These are phyloP conservation scores for Helobdella robusta DNA, from an alignment of 2,888 invertebrate genomes.

Conservation along the genomic window DNA sequence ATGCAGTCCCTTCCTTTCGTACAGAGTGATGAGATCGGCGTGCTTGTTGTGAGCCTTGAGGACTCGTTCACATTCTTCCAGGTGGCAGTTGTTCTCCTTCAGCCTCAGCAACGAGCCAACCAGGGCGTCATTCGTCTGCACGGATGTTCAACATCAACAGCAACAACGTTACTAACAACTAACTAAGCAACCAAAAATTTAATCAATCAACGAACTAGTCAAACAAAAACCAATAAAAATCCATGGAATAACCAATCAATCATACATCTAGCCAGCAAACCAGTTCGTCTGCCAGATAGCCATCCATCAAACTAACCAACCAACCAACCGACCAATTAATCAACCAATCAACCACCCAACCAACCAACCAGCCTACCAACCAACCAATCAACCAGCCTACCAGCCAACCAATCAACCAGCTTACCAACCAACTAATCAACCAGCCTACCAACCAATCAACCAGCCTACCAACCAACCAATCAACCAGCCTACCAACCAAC, in stretches of 20 bases:
- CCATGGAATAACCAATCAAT: not conserved
- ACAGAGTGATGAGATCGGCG: conserved; percentile 85
- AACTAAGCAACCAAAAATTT: not conserved
- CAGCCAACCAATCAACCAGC: no score
- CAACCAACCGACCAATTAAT: no score
- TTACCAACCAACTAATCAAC: no score
- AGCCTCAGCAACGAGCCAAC: conserved; percentile 80
- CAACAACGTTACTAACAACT: not conserved
- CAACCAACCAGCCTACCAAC: no score
- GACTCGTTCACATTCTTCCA: conserved; percentile 84
- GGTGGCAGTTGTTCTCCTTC: conserved; percentile 73
- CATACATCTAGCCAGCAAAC: no score
- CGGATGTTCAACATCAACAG: not conserved
- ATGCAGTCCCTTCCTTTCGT: conserved; percentile 86
- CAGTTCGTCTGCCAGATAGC: no score
- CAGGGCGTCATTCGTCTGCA: conserved; percentile 82
- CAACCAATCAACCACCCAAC: no score
- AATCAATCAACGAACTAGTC: not conserved
- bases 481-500: no score
- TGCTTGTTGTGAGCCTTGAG: conserved; percentile 76
- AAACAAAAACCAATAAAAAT: not conserved
- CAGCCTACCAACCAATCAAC: no score
- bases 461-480: no score
- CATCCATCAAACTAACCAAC: no score
- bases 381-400: no score